Evolutionary conservation across 1,140 invertebrate genomes (phyloP).

Genomic region (Anoplophora glabripennis): DNA sequence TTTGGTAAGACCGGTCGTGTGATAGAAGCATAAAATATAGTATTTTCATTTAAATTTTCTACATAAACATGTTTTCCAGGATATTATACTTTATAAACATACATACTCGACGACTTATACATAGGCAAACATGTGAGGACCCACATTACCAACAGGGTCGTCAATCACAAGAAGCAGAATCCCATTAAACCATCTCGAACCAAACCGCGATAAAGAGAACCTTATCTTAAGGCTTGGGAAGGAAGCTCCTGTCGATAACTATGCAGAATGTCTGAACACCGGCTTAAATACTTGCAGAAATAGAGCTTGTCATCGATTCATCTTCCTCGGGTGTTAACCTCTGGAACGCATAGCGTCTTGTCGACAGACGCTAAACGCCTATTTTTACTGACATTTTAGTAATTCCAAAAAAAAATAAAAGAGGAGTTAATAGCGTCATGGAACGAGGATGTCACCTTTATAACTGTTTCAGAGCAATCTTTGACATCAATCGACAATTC

Average conservation of each 20-base stretch:
- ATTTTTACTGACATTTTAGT: neutral
- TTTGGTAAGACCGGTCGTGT: too few species aligned
- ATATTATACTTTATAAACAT: too few species aligned
- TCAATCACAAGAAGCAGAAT: constrained; percentile 18
- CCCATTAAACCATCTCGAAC: constrained; percentile 3
- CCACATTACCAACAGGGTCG: constrained; percentile 19
- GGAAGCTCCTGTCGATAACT: constrained; percentile 11
- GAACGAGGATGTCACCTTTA: too few species aligned
- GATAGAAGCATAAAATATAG: too few species aligned
- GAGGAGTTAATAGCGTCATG: too few species aligned
- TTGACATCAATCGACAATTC: too few species aligned
- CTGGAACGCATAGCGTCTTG: constrained; percentile 16
- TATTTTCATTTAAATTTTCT: too few species aligned
- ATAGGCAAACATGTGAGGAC: neutral
- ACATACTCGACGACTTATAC: too few species aligned
- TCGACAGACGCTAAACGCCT: constrained; percentile 17
- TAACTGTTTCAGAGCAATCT: too few species aligned
- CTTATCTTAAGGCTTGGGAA: constrained; percentile 3
- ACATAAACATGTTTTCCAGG: too few species aligned
- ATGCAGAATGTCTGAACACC: constrained; percentile 21
- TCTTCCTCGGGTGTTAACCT: constrained; percentile 18
- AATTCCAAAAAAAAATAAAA: too few species aligned
- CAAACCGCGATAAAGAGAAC: constrained; percentile 9
- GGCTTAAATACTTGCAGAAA: constrained; percentile 21
- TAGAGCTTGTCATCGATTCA: constrained; percentile 25